Evolutionary conservation across 2,113 vertebrate species (phyloP), one percentile per base, ranked within the genome.

Genomic region (Pedetes capensis): DNA sequence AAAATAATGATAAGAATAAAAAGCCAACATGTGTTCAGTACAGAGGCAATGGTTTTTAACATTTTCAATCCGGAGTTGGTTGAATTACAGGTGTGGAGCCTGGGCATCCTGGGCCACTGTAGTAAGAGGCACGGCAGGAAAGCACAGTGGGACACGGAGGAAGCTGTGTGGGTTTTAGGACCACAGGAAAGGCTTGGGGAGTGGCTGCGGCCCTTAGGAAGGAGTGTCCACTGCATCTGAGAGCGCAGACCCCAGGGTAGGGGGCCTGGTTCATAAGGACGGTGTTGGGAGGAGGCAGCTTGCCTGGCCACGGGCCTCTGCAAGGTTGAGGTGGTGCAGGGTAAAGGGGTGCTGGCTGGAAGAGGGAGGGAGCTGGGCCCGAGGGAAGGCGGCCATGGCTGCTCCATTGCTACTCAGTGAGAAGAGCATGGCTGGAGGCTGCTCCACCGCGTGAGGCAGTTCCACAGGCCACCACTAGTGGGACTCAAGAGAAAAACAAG

Each of bases 191-290:
- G 47, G 22, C 47, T 10, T 7, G n/a, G 63, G 13, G 12, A 39
- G 14, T 0, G 20, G 5, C n/a, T 12, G 12, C 9, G 23, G 49
- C 72, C 2, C 1, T 2, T 5, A 5, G 39, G 53, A 57, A 71
- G 13, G 22, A 12, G 6, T 44, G 39, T 8, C 12, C 39, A 1
- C 39, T 0, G 23, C 1, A 10, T 11, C 5, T 9, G 4, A n/a
- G 29, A 20, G 2, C 37, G 44, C 7, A 1, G 34, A 8, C 14
- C 32, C 9, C 8, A 0, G 9, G 0, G 2, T 0, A 1, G 25
- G n/a, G 10, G 32, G 9, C 11, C 39, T 27, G 16, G 34, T 25
- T 5, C 0, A n/a, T 5, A 6, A 61, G 25, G n/a, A 22, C 2
- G 17, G 14, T 1, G 3, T 3, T 6, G 10, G 29, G 66, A 80